Conservation (phyloP, 2,888 invertebrate genomes). For the Cheilosia pagana region DNA sequence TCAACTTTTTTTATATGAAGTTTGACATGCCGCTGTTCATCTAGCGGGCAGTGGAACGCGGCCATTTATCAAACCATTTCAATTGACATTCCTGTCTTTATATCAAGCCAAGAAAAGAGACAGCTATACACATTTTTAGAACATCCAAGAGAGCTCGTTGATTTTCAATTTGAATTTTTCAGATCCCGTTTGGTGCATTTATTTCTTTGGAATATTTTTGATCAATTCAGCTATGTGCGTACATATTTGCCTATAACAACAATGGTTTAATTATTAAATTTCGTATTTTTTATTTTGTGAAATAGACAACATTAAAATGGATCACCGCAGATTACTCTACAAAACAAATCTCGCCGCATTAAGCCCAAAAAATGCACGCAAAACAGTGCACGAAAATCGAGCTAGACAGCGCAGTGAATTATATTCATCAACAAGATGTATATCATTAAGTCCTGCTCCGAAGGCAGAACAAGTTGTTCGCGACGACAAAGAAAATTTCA, state of each 20-base stretch:
- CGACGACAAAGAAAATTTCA: constrained; percentile 37
- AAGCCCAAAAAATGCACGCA: constrained; percentile 26
- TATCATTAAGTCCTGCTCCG: constrained; percentile 26
- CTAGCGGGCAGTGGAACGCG: too few species aligned
- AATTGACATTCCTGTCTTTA: background rate
- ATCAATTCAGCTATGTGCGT: background rate
- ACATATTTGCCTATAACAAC: background rate
- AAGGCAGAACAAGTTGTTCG: background rate
- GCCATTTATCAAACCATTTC: too few species aligned
- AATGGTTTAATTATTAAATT: background rate
- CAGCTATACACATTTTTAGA: background rate
- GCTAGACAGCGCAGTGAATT: constrained; percentile 44
- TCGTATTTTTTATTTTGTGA: background rate
- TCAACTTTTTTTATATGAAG: too few species aligned
- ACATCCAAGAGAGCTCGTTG: too few species aligned
- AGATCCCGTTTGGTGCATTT: background rate
- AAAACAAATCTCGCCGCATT: constrained; percentile 37
- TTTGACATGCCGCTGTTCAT: too few species aligned
- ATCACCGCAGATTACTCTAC: constrained; percentile 21
- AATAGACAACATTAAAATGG: constrained; percentile 19
- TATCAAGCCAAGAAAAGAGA: constrained; percentile 2
- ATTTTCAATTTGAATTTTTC: constrained; percentile 10
- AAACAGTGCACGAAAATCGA: constrained; percentile 26
- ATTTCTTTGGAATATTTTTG: background rate
- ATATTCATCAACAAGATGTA: constrained; percentile 37